Evolutionary conservation across 2,888 invertebrate species (phyloP).

Genomic region (Trypoxylon attenuatum): DNA sequence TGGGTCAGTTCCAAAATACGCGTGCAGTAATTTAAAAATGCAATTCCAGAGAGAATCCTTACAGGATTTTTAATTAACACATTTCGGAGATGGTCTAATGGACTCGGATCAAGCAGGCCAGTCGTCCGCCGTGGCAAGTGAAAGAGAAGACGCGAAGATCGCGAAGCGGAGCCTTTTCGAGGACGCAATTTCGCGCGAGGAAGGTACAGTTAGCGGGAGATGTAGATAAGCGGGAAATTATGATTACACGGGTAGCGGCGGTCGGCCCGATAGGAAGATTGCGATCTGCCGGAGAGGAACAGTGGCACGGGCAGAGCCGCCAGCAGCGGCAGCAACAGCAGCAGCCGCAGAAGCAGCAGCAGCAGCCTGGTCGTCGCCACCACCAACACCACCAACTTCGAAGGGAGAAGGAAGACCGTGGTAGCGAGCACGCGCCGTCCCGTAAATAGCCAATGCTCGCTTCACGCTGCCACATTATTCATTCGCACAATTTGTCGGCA

Average conservation of each 20-base stretch:
- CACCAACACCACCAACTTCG: no score
- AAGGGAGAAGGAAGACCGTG: conserved; percentile 12
- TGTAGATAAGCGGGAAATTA: not conserved
- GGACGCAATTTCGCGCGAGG: not conserved
- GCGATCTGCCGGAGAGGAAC: conserved; percentile 16
- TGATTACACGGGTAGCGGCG: conserved; percentile 1
- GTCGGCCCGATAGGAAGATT: conserved; percentile 10
- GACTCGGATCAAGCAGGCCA: no score
- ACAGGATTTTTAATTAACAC: no score
- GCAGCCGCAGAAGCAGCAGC: no score
- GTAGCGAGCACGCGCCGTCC: conserved; percentile 21
- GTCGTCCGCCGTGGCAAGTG: no score
- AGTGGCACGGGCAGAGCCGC: not conserved
- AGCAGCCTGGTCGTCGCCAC: no score
- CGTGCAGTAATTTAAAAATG: no score
- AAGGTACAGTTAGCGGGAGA: not conserved
- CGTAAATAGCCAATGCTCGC: conserved; percentile 27
- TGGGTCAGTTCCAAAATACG: no score
- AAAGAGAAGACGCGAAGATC: not conserved
- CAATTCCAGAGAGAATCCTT: no score
- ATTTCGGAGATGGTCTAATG: no score
- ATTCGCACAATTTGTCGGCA: conserved; percentile 47
- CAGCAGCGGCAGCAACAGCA: no score
- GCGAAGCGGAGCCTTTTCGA: not conserved
- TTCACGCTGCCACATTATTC: conserved; percentile 40